Base-by-base conservation (phyloP, 2,888 invertebrate species). In the Lutraria lutraria region DNA sequence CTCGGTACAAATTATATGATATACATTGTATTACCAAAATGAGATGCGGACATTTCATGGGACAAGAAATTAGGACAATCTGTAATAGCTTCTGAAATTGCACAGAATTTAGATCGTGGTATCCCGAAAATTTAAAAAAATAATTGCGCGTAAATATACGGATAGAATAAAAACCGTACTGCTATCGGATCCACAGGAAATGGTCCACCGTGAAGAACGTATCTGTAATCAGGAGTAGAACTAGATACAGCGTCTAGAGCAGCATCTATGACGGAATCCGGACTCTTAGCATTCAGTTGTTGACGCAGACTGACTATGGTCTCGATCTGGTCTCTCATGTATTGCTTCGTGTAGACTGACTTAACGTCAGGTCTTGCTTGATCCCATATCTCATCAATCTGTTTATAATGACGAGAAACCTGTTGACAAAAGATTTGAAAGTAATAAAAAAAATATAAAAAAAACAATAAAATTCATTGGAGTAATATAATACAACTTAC, bases 201-300 rank as follows among this genome's bases (percentile, higher is more conserved):
- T 25, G 92, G 92, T 10, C 93, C 91, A 2, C 94, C 94, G 54
- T 90, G 90, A 0, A 94, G 90, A 19, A 90, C 43, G 76, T 93
- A 91, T 84, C 91, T 82, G n/a, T 86, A 82, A 21, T 85, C 79
- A 15, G 95, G 95, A 0, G 34, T 34, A n/a, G 90, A 85, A 63
- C 89, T 93, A 10, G 92, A 72, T 12, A 95, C 85, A 0, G 93
- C 94, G 80, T 94, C 93, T 52, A 91, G 88, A 56, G 93, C 91
- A 16, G 94, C 93, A 68, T 93, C 91, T 12, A 95, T 82, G 1
- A 95, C 93, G 19, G 93, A 91, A 34, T 92, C 91, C 21, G 93
- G 90, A 15, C 88, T 86, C 54, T 92, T 92, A n/a, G 90, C 89
- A 29, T 81, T 83, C 2, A 90, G 72, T 8, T 80, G 81, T 34